phyloP scores from a whole-genome alignment of 2,888 invertebrate species.

The Caenorhabditis sp. region DNA sequence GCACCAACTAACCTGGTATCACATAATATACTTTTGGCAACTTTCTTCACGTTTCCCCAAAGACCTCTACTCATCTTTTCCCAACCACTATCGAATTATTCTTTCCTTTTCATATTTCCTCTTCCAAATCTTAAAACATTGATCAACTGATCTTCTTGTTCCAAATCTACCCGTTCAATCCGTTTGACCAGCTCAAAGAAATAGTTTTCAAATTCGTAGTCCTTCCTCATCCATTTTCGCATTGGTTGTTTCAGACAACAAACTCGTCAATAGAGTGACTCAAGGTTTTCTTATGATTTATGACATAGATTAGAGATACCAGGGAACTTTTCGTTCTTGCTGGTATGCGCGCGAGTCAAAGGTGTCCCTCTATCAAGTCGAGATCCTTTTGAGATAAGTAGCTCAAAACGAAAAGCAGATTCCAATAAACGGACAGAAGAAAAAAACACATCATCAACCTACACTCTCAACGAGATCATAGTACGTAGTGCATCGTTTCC shows the following conservation, averaged over 20 bases:
- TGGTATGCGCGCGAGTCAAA: not conserved
- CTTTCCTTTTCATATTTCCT: too few species aligned
- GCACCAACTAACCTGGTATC: slow-evolving; percentile 65
- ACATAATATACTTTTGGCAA: slow-evolving; percentile 62
- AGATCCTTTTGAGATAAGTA: too few species aligned
- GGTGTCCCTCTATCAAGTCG: too few species aligned
- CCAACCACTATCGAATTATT: too few species aligned
- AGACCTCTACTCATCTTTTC: too few species aligned
- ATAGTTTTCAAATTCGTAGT: not conserved
- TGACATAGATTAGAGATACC: slow-evolving; percentile 41
- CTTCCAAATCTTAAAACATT: too few species aligned
- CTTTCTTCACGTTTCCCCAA: slow-evolving; percentile 36
- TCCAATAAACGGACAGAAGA: not conserved
- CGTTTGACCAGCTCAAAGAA: too few species aligned
- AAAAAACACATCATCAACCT: slow-evolving; percentile 5
- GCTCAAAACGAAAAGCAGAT: too few species aligned
- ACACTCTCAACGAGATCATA: slow-evolving; percentile 36
- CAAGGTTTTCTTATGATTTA: slow-evolving; percentile 51
- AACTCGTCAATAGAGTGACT: slow-evolving; percentile 27
- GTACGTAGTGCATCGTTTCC: slow-evolving; percentile 1
- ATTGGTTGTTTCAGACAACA: slow-evolving; percentile 39
- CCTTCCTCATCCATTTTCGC: not conserved
- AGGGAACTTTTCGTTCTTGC: slow-evolving; percentile 9
- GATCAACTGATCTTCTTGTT: too few species aligned
- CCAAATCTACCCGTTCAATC: too few species aligned